phyloP scores from a whole-genome alignment of 1,140 invertebrate species.

The Colletes latitarsis region DNA sequence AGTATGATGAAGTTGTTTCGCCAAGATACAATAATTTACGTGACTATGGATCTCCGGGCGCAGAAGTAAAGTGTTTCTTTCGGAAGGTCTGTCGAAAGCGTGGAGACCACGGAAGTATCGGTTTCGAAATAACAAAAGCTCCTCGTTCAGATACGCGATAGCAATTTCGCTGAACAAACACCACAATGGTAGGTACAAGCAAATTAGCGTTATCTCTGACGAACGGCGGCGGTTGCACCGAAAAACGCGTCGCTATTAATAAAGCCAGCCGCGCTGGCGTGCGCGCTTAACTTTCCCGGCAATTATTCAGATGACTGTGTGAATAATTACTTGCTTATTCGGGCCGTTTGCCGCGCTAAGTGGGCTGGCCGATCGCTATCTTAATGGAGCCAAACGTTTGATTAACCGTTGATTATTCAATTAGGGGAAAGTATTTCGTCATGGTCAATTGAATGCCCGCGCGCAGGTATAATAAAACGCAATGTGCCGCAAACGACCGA shows the following conservation, averaged over 20 bases:
- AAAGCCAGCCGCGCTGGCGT: background rate
- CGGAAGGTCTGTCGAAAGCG: no score
- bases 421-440: slow-evolving; percentile 60
- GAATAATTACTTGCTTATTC: slow-evolving; percentile 59
- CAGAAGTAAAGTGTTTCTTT: no score
- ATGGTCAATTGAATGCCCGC: slow-evolving; percentile 52
- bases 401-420: slow-evolving; percentile 61
- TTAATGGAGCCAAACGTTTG: slow-evolving; percentile 43
- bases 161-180: background rate
- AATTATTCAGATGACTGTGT: slow-evolving; percentile 62
- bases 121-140: no score
- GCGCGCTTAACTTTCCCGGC: slow-evolving; percentile 12
- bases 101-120: no score
- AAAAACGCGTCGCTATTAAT: slow-evolving; percentile 26
- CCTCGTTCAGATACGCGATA: no score
- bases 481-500: background rate
- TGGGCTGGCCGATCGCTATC: slow-evolving; percentile 47
- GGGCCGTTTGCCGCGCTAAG: slow-evolving; percentile 42
- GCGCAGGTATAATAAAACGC: slow-evolving; percentile 42
- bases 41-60: no score
- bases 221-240: background rate
- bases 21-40: no score
- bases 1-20: no score
- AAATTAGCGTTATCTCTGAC: background rate
- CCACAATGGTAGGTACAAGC: background rate